Percentiles rank a stretch among this genome's conserved stretches.
Evolutionary conservation across 35 echinoderm and acorn worm genomes (phyloP).

Genomic region (Ophiothrix spiculata): DNA sequence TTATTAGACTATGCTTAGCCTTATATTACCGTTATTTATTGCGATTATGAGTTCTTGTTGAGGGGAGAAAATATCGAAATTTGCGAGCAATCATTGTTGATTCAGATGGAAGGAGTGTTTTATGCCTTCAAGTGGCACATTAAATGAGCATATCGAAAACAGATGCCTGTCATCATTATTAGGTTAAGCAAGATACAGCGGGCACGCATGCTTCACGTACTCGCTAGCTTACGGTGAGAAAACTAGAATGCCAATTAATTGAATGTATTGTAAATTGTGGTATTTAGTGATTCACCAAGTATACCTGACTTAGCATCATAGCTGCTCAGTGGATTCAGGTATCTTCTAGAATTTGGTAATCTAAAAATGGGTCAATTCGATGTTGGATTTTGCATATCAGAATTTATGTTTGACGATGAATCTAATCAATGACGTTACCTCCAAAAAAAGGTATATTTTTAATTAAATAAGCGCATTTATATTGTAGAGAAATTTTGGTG

Average conservation of each 20-base stretch:
- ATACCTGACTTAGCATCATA: neutral
- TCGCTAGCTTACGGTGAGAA: neutral
- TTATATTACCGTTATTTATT: conserved; percentile 11
- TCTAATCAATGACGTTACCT: too few relatives aligned
- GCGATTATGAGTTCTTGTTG: conserved; percentile 10
- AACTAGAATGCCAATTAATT: neutral
- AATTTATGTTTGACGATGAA: too few relatives aligned
- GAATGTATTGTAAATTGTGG: neutral
- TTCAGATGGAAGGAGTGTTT: conserved; percentile 8
- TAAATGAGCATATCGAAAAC: conserved; percentile 6
- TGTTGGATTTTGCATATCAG: too few relatives aligned
- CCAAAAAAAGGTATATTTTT: too few relatives aligned
- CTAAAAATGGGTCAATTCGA: too few relatives aligned
- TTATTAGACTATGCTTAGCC: neutral
- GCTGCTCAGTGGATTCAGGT: neutral
- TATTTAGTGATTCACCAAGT: neutral
- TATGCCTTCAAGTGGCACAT: neutral
- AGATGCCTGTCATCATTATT: conserved; percentile 5
- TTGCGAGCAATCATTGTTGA: conserved; percentile 6
- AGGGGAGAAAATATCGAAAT: neutral
- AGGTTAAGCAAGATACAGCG: neutral
- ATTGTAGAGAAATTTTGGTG: too few relatives aligned
- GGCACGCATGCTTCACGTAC: neutral
- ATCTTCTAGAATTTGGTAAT: too few relatives aligned
- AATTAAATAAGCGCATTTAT: too few relatives aligned